phyloP scores from a whole-genome alignment of 2,113 vertebrate genomes.

The Dinomys branickii region DNA sequence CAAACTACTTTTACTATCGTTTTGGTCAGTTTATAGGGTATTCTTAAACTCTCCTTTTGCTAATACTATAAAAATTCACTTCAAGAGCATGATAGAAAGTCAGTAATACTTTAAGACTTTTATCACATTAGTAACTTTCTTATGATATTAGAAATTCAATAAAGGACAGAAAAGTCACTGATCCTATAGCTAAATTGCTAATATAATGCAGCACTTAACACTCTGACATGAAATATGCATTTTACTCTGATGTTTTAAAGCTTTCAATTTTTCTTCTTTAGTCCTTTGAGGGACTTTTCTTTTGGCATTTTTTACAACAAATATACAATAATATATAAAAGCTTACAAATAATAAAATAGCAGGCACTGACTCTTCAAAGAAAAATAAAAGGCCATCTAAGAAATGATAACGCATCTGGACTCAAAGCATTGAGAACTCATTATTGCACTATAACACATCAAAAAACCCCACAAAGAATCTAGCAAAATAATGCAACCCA shows the following conservation, averaged over 20 bases:
- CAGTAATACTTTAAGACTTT: conserved; percentile 81
- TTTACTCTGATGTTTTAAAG: conserved; percentile 63
- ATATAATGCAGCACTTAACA: conserved; percentile 76
- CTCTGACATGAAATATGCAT: conserved; percentile 78
- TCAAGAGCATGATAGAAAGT: conserved; percentile 83
- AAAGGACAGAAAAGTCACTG: conserved; percentile 80
- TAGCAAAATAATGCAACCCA: neutral
- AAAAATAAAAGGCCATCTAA: conserved; percentile 44
- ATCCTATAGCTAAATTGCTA: conserved; percentile 77
- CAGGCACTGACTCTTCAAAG: conserved; percentile 59
- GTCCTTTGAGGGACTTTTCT: conserved; percentile 16
- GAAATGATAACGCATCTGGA: neutral
- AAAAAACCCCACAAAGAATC: neutral
- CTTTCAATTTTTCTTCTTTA: conserved; percentile 66
- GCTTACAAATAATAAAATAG: conserved; percentile 58
- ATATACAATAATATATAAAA: conserved; percentile 64
- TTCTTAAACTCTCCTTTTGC: conserved; percentile 78
- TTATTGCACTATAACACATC: neutral
- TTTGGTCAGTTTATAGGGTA: conserved; percentile 75
- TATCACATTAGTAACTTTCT: conserved; percentile 84
- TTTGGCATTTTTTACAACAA: conserved; percentile 34
- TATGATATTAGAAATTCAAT: conserved; percentile 79
- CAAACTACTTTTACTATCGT: conserved; percentile 70
- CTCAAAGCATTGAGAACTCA: neutral
- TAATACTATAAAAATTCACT: conserved; percentile 85